These are phyloP conservation scores for Pipistrellus pipistrellus DNA, from an alignment of 2,797 vertebrate species.

Conservation along the genomic window DNA sequence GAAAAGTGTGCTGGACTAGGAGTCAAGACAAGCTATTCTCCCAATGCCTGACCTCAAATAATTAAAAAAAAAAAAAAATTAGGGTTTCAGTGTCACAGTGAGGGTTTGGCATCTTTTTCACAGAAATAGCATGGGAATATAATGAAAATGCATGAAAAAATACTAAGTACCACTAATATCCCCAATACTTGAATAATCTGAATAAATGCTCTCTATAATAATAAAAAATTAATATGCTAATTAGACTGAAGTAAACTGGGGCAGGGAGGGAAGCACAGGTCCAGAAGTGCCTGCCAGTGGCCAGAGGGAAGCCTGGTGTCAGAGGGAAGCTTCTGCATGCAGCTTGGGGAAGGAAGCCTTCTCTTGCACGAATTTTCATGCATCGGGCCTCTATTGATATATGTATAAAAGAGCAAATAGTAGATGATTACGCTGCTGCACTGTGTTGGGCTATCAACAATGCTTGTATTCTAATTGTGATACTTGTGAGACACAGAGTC, in stretches of 20 bases:
- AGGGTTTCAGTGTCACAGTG: not conserved
- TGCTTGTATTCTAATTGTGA: not conserved
- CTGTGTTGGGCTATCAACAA: not conserved
- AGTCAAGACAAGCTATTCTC: not conserved
- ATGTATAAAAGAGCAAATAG: not conserved
- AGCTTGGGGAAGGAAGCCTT: too few relatives aligned
- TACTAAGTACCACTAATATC: not conserved
- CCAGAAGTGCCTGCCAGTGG: too few relatives aligned
- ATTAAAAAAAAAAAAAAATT: not conserved
- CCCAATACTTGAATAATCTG: not conserved
- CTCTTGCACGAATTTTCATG: too few relatives aligned
- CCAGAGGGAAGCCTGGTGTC: too few relatives aligned
- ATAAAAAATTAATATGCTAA: too few relatives aligned
- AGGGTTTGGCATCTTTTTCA: not conserved
- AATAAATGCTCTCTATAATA: not conserved
- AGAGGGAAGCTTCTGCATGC: too few relatives aligned
- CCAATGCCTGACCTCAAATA: not conserved
- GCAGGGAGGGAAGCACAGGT: too few relatives aligned
- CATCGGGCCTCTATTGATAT: too few relatives aligned
- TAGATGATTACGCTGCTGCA: not conserved
- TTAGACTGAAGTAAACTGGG: too few relatives aligned
- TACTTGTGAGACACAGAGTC: not conserved
- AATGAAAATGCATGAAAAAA: slow-evolving; percentile 45
- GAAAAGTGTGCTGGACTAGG: not conserved
- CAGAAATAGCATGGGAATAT: not conserved